A percentile compares a stretch with the other conserved stretches of the same genome.
Evolutionary conservation across 2,113 vertebrate genomes (phyloP).

Genomic region (Kryptolebias marmoratus): DNA sequence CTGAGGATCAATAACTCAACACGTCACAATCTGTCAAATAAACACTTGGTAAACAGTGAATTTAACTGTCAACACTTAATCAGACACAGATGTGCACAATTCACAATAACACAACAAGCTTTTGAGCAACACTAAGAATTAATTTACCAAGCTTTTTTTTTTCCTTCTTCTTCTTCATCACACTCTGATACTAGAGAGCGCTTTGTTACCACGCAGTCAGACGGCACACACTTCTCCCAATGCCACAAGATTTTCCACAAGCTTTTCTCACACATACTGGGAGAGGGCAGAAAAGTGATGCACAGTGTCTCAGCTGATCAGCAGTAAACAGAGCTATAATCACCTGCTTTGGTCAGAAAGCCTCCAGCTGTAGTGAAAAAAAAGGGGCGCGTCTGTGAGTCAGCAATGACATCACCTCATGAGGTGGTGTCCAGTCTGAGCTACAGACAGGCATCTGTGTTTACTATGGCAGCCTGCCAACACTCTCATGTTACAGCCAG

Average conservation of each 20-base stretch:
- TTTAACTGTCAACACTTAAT: conserved; percentile 44
- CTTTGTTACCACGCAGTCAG: conserved; percentile 39
- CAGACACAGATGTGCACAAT: conserved; percentile 29
- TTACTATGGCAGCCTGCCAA: conserved; percentile 71
- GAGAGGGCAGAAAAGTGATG: conserved; percentile 38
- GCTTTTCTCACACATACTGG: conserved; percentile 45
- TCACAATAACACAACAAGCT: conserved; percentile 10
- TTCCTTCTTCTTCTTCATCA: not conserved
- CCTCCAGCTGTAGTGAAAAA: conserved; percentile 59
- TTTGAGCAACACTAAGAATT: conserved; percentile 11
- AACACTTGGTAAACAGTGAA: conserved; percentile 36
- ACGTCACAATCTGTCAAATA: conserved; percentile 21
- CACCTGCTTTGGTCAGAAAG: conserved; percentile 42
- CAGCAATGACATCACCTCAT: conserved; percentile 72
- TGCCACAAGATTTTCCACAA: conserved; percentile 55
- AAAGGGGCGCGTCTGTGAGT: conserved; percentile 55
- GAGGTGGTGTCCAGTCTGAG: conserved; percentile 59
- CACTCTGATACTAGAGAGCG: conserved; percentile 16
- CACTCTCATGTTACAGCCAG: conserved; percentile 50
- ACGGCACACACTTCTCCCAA: conserved; percentile 15
- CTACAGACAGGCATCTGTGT: conserved; percentile 67
- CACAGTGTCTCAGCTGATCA: conserved; percentile 47
- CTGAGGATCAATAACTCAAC: conserved; percentile 27
- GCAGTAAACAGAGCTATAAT: conserved; percentile 58
- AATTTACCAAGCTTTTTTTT: not conserved